These are phyloP conservation scores for Galemys pyrenaicus DNA, from an alignment of 2,113 vertebrate species.

Conservation along the genomic window DNA sequence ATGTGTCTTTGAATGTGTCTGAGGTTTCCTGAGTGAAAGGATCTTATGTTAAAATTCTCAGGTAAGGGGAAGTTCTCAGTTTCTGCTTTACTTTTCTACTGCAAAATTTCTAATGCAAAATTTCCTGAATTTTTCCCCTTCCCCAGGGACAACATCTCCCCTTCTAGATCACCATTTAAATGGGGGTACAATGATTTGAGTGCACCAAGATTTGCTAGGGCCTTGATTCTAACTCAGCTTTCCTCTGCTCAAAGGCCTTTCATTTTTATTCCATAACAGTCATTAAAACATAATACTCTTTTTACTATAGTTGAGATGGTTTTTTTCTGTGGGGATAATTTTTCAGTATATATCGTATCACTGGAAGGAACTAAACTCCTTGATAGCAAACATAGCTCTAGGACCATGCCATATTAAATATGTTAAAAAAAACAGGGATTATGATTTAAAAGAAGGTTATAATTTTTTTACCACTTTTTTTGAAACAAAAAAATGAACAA, in stretches of 20 bases:
- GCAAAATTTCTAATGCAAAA: not conserved
- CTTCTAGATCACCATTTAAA: not conserved
- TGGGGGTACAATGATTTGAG: not conserved
- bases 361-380: conserved; percentile 71
- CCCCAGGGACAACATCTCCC: not conserved
- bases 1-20: not conserved
- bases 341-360: conserved; percentile 82
- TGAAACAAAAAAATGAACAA: conserved; percentile 76
- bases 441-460: conserved; percentile 71
- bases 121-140: not conserved
- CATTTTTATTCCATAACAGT: not conserved
- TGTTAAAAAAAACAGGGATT: conserved; percentile 69
- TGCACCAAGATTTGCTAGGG: not conserved
- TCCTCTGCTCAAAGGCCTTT: not conserved
- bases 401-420: conserved; percentile 78
- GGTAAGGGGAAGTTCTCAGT: not conserved
- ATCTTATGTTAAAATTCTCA: not conserved
- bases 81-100: not conserved
- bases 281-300: not conserved
- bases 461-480: conserved; percentile 77
- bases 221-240: not conserved
- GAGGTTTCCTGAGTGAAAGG: not conserved
- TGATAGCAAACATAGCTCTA: conserved; percentile 66
- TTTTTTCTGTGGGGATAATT: conserved; percentile 68
- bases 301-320: conserved; percentile 59